phyloP scores from a whole-genome alignment of 2,113 vertebrate species.

The Gymnobelideus leadbeateri region DNA sequence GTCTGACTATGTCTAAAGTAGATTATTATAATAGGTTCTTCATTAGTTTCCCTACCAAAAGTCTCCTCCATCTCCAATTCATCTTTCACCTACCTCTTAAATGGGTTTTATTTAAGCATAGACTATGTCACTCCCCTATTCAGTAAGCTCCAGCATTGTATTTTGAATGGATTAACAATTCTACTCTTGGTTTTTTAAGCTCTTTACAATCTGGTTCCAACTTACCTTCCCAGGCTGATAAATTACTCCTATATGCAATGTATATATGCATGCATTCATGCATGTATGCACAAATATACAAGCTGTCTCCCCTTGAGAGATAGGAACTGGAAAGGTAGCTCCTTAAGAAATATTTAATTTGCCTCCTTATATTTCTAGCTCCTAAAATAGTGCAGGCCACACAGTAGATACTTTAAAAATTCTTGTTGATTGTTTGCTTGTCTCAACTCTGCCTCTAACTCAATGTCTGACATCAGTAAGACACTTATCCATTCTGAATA shows the following conservation, averaged over 20 bases:
- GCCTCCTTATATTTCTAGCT: too few relatives aligned
- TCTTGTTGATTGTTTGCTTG: too few relatives aligned
- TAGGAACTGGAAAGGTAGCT: too few relatives aligned
- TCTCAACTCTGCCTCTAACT: too few relatives aligned
- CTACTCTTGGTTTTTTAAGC: background rate
- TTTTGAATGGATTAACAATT: background rate
- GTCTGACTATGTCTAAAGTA: background rate
- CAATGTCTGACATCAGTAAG: too few relatives aligned
- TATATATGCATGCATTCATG: too few relatives aligned
- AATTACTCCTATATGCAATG: background rate
- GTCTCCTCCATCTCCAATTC: background rate
- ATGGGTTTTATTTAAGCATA: background rate
- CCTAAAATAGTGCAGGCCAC: too few relatives aligned
- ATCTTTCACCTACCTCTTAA: background rate
- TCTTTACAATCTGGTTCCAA: background rate
- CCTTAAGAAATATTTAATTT: too few relatives aligned
- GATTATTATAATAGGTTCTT: background rate
- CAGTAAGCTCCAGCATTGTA: background rate
- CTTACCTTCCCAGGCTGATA: background rate
- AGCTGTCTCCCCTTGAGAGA: too few relatives aligned
- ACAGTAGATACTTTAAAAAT: too few relatives aligned
- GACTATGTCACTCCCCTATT: background rate
- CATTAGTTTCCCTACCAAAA: background rate
- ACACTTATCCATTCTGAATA: too few relatives aligned
- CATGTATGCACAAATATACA: too few relatives aligned